Evolutionary conservation across 2,797 vertebrate genomes (phyloP).

Genomic region (Ctenopoma kingsleyae): DNA sequence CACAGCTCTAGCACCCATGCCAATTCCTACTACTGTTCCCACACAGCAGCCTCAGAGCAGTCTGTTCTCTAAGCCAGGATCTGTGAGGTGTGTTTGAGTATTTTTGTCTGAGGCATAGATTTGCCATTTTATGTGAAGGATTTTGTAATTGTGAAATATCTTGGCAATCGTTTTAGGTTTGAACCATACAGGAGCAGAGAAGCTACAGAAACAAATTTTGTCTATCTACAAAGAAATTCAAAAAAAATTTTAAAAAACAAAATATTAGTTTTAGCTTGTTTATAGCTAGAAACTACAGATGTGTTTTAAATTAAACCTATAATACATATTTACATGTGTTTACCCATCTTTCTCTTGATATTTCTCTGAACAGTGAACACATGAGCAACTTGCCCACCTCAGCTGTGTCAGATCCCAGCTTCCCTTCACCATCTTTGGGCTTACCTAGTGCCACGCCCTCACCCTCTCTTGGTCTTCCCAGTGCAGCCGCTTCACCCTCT

Average conservation of each 20-base stretch:
- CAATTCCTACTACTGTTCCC: slow-evolving; percentile 47
- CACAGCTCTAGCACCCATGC: slow-evolving; percentile 40
- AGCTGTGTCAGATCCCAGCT: slow-evolving; percentile 87
- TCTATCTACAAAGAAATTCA: not conserved
- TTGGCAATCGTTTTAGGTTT: not conserved
- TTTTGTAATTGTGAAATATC: not conserved
- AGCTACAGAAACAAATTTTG: not conserved
- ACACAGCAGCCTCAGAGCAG: slow-evolving; percentile 84
- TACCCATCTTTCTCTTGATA: not conserved
- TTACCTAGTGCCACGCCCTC: slow-evolving; percentile 85
- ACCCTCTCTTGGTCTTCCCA: slow-evolving; percentile 82
- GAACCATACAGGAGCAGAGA: not conserved
- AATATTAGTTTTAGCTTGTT: not conserved
- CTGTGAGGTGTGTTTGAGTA: slow-evolving; percentile 84
- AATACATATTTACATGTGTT: not conserved
- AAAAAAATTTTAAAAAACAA: not conserved
- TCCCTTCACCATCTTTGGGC: slow-evolving; percentile 90
- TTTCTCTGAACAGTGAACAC: slow-evolving; percentile 86
- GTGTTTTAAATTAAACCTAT: not conserved
- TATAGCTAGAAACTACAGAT: not conserved
- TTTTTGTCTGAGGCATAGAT: slow-evolving; percentile 12
- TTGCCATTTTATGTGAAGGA: not conserved
- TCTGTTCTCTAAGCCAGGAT: slow-evolving; percentile 90
- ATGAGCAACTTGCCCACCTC: slow-evolving; percentile 88
- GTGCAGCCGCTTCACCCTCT: slow-evolving; percentile 74